Evolutionary conservation across 2,797 vertebrate genomes (phyloP), one percentile per base, ranked within the genome.

Genomic region (Tiaroga cobitis): DNA sequence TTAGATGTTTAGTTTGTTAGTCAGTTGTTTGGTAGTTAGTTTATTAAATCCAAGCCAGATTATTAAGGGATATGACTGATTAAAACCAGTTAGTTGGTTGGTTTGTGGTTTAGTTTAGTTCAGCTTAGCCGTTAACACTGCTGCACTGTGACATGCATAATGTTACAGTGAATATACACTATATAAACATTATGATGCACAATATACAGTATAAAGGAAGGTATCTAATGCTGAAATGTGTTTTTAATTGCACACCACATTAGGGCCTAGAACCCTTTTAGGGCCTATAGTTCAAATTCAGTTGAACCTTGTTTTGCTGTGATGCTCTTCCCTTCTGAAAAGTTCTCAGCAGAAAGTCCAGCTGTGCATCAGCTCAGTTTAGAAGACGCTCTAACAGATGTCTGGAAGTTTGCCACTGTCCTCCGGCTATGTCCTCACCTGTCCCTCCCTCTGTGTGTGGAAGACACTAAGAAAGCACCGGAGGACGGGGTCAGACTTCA

Each of bases 401-500:
- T 70, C 39, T 61, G 65, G 32, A 26, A 59, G 63, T 80, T 77
- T 24, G 61, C 34, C 34, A 43, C 75, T 68, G 69, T 68, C 63
- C 75, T 80, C 19, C 26, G 59, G 34, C 51, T 74, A 73, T 61
- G 76, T 81, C 51, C 41, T 37, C 67, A 84, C 67, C 51, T 85
- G 51, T 75, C 49, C 75, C 83, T 56, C 82, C 59, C 39, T 51
- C 43, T 49, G 11, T 65, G 19, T 24, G 37, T 68, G 6, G 54
- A 70, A 68, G 78, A 21, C 37, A 43, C n/a, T 32, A 67, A 43
- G 39, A 49, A 26, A 16, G n/a, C 63, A 34, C 8, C 21, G 1
- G 34, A 76, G 26, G 46, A 39, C 2, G 3, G 69, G 72, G 59
- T 86, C 84, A 86, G 43, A 73, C 79, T 86, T 79, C 32, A 54